Evolutionary conservation across 2,113 vertebrate genomes (phyloP), one percentile per base, ranked within the genome.

Genomic region (Grallaria varia): DNA sequence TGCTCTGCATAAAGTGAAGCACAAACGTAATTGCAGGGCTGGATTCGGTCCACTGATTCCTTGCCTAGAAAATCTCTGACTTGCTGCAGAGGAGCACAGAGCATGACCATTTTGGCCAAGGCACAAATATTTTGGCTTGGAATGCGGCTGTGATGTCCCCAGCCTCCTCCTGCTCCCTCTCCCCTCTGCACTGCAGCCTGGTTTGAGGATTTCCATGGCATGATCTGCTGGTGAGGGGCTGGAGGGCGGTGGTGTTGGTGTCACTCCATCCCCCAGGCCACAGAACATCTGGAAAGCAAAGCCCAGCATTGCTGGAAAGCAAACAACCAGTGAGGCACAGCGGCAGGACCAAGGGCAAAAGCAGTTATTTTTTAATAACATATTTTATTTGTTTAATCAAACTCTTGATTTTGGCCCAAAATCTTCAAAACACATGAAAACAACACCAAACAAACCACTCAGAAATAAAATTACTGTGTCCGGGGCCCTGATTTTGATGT

Each of bases 171-270:
- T 67, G 12, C 31, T 79, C 27, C 20, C 28, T 56, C 37, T 82
- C 21, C 12, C 9, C 27, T 35, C 18, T n/a, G 12, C 1, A 1
- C 22, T 68, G 28, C 5, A 14, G 50, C 39, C 4, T 63, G 24
- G 5, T 7, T 0, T 30, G 7, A 66, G 18, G n/a, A 55, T 10
- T 66, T 71, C n/a, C 21, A 14, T 4, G 8, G 10, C 4, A 10
- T 1, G 2, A 22, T 12, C 39, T 30, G 22, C 40, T 44, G 27
- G 18, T 0, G 4, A 31, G 19, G 12, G 1, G 1, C 18, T 6
- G 12, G 3, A 12, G 1, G 10, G 6, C 2, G 6, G 4, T 58
- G 16, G 1, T 58, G 12, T 7, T 59, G 28, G 14, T 40, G 9
- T 37, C 44, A 25, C 6, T 24, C 20, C 3, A 1, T 60, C 11